Evolutionary conservation across 2,113 vertebrate genomes (phyloP).

Genomic region (Eptesicus fuscus): DNA sequence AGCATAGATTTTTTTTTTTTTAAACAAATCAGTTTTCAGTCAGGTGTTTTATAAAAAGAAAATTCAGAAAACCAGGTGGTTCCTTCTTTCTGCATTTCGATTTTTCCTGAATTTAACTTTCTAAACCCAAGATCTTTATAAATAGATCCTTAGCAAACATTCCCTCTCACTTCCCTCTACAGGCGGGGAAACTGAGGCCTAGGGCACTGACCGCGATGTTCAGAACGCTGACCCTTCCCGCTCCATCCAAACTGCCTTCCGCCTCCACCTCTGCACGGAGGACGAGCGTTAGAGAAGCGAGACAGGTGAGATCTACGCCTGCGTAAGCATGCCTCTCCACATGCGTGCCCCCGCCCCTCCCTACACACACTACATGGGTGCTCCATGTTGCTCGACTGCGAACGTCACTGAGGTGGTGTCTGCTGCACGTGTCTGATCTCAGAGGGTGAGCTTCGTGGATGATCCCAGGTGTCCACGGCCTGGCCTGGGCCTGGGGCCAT

Average conservation of each 20-base stretch:
- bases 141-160: not conserved
- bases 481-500: no score
- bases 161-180: not conserved
- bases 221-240: not conserved
- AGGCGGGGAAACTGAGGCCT: not conserved
- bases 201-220: not conserved
- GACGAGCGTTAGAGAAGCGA: not conserved
- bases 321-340: not conserved
- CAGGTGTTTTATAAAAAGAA: conserved; percentile 43
- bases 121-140: not conserved
- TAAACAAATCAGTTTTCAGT: conserved; percentile 58
- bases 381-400: no score
- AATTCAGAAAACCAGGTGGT: not conserved
- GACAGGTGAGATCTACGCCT: not conserved
- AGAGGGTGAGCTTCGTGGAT: not conserved
- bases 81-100: not conserved
- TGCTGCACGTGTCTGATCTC: not conserved
- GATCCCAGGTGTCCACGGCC: not conserved
- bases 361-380: not conserved
- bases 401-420: not conserved
- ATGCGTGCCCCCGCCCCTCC: fast-evolving
- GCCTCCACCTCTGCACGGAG: not conserved
- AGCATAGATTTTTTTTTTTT: not conserved
- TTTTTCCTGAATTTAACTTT: not conserved
- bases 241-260: not conserved